These are phyloP conservation scores for Helleia helle DNA, from an alignment of 2,888 invertebrate genomes.

Conservation along the genomic window DNA sequence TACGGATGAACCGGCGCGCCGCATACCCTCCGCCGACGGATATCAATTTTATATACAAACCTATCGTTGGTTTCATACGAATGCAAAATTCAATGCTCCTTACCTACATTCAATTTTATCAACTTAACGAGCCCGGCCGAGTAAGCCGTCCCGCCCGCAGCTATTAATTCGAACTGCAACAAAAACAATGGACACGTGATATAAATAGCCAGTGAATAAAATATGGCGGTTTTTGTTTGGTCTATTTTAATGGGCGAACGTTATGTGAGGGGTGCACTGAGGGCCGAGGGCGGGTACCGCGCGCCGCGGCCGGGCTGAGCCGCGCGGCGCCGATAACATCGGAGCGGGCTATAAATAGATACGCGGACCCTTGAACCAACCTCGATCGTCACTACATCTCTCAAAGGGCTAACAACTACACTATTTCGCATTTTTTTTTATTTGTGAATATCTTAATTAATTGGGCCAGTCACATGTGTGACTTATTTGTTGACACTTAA, in stretches of 20 bases:
- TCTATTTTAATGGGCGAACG: slow-evolving; percentile 60
- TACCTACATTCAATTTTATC: slow-evolving; percentile 38
- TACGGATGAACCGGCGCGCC: slow-evolving; percentile 61
- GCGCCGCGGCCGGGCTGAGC: slow-evolving; percentile 48
- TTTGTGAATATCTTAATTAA: background rate
- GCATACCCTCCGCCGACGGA: slow-evolving; percentile 19
- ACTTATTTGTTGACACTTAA: too few relatives aligned
- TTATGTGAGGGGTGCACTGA: slow-evolving; percentile 60
- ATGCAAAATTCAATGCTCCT: slow-evolving; percentile 26
- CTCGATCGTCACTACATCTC: slow-evolving; percentile 48
- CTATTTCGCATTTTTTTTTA: slow-evolving; percentile 18
- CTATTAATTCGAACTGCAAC: slow-evolving; percentile 54
- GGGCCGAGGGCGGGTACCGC: slow-evolving; percentile 57
- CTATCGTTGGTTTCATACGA: slow-evolving; percentile 22
- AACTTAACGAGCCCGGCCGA: slow-evolving; percentile 39
- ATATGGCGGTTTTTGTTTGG: slow-evolving; percentile 53
- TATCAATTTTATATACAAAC: slow-evolving; percentile 9
- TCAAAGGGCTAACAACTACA: slow-evolving; percentile 39
- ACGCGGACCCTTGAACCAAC: slow-evolving; percentile 67
- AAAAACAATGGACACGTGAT: slow-evolving; percentile 65
- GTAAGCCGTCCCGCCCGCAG: slow-evolving; percentile 39
- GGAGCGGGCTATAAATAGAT: slow-evolving; percentile 63
- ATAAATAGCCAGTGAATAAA: slow-evolving; percentile 66
- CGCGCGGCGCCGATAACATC: slow-evolving; percentile 59
- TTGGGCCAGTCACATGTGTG: background rate